Conservation (phyloP, 2,888 invertebrate species). For the Cosmia pyralina region DNA sequence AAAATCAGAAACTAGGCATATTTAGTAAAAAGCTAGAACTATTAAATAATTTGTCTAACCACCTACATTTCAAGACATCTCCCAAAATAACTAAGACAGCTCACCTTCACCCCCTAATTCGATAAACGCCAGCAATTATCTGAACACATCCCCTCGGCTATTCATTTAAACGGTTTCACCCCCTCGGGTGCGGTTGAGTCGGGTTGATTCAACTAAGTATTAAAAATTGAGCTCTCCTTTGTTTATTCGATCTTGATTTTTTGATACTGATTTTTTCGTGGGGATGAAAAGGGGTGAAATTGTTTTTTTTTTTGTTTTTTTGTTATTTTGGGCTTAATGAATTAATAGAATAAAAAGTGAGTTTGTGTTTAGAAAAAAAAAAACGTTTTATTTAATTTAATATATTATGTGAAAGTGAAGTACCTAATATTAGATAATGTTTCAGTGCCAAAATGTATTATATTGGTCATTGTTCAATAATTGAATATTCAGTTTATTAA, state of each 20-base stretch:
- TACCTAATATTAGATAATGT: too few species aligned
- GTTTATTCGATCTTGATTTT: constrained; percentile 50
- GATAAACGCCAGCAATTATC: constrained; percentile 71
- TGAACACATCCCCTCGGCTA: constrained; percentile 50
- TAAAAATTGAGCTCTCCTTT: constrained; percentile 36
- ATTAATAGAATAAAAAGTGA: too few species aligned
- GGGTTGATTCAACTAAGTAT: constrained; percentile 49
- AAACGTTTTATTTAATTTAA: too few species aligned
- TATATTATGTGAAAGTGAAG: too few species aligned
- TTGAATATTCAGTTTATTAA: too few species aligned
- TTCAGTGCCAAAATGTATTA: too few species aligned
- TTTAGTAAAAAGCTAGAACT: too few species aligned
- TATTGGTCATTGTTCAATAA: too few species aligned
- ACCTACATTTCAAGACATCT: constrained; percentile 25
- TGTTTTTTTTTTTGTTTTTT: background rate
- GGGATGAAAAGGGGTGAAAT: constrained; percentile 12
- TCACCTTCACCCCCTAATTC: constrained; percentile 63
- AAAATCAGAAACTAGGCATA: background rate
- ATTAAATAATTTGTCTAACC: background rate
- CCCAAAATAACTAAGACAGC: constrained; percentile 37
- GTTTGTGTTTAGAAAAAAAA: too few species aligned
- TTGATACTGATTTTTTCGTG: constrained; percentile 31
- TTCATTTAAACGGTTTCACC: constrained; percentile 61
- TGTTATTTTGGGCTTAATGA: too few species aligned
- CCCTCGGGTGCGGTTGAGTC: constrained; percentile 50